Percentiles rank a stretch among this genome's conserved stretches.
Conservation (phyloP, 2,113 vertebrate genomes). For the Callaeas wilsoni region DNA sequence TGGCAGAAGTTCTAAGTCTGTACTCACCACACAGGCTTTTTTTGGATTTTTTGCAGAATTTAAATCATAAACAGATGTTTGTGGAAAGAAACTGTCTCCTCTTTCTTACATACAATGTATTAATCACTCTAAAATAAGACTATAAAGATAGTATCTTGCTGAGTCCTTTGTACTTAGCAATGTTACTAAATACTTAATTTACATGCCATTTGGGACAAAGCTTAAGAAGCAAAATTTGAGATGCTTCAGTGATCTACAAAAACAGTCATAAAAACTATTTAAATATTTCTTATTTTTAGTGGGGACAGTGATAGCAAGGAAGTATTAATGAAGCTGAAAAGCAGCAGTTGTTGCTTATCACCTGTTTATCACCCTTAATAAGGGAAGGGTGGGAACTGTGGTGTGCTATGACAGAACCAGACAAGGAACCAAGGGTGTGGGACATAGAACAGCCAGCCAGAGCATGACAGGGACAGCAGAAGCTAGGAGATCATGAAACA, state of each 20-base stretch:
- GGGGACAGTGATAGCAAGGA: neutral
- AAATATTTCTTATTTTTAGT: neutral
- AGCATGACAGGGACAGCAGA: neutral
- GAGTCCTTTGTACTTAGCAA: constrained; percentile 13
- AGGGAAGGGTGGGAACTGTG: neutral
- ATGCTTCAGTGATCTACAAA: neutral
- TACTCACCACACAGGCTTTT: constrained; percentile 5
- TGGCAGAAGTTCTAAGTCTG: constrained; percentile 9
- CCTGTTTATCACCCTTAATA: neutral
- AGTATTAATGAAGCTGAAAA: neutral
- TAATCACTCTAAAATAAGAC: constrained; percentile 58
- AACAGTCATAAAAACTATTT: neutral
- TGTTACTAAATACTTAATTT: constrained; percentile 23
- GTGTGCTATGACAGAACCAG: neutral
- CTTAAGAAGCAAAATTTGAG: constrained; percentile 1
- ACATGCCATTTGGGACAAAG: constrained; percentile 6
- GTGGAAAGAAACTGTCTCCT: constrained; percentile 6
- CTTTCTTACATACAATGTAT: constrained; percentile 32
- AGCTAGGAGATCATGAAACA: neutral
- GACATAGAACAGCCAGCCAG: neutral
- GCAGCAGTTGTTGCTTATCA: neutral
- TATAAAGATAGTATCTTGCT: constrained; percentile 32
- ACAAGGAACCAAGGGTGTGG: neutral
- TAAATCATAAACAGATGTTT: constrained; percentile 67
- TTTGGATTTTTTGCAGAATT: constrained; percentile 21